Base-by-base conservation (phyloP, 1,140 invertebrate species). In the Eupristina koningsbergeri region DNA sequence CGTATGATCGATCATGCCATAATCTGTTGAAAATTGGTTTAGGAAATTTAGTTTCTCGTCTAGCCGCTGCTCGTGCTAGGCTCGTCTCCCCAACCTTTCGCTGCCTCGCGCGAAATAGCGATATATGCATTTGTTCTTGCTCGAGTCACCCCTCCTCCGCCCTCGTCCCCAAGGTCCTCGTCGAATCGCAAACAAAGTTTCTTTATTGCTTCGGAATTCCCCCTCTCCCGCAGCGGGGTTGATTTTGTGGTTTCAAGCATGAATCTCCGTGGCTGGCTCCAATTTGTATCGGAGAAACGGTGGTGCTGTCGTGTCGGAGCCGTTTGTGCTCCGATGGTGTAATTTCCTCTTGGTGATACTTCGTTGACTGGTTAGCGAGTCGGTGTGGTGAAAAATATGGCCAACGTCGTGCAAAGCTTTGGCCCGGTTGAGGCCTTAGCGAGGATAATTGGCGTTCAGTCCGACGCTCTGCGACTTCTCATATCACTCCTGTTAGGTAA, bases 401-500 rank as follows among this genome's bases (percentile, higher is more conserved):
- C 71, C 22, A 63, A 26, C 58, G 71, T 9, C 19, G 61, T 26
- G 1, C 31, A 8, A 29, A n/a, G 45, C 34, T 19, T 45, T 36
- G 67, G 67, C 15, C 29, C 41, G 19, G 69, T 85, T 9, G 83
- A 69, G 15, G 80, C 63, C n/a, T 84, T 94, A 63, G 89, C 93
- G 58, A 63, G 85, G 22, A 71, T 84, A 71, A 50, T 93, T 26
- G 94, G 94, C n/a, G 92, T 93, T 13, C 89, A 93, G 9, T 93
- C 93, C 58, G 93, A 95, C 31, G 96, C 95, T 0, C 86, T 97
- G 31, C 93, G 94, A 45, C 91, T 97, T n/a, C 88, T 97, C 13
- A 86, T 96, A 47, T 95, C 95, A 0, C 93, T 97, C 75, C 83
- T 96, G 73, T 88, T 95, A 84, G 95, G 95, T 95, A 92, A 71